Base-by-base conservation (phyloP, 1,140 invertebrate species). In the Aphelenchoides besseyi region DNA sequence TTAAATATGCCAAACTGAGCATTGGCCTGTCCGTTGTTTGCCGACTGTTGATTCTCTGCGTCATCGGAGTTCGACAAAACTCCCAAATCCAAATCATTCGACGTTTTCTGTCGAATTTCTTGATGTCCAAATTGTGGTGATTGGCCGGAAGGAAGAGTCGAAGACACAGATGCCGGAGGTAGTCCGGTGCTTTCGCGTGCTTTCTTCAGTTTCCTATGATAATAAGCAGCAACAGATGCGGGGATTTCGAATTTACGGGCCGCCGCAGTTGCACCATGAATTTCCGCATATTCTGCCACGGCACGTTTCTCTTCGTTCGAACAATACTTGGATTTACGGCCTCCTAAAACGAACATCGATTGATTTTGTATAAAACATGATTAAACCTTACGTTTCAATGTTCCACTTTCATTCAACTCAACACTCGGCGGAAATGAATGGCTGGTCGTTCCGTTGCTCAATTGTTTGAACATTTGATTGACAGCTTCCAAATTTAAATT, bases 201-300 rank as follows among this genome's bases (percentile, higher is more conserved):
- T 53, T 70, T 70, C n/a, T 32, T 69, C 28, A 68, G 32, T 55
- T 81, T 78, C 28, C 76, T 35, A 30, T 79, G 73, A 55, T 79
- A 79, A 62, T 79, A 79, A 33, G 78, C 75, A 30, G 77, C 78
- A 18, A 79, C 77, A 29, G 70, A 68, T 3, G 77, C 55, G 9
- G 77, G 77, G 57, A 79, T 79, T 33, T 80, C 75, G 66, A 79
- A 79, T 69, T 80, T 80, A 2, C 75, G 74, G 18, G 77, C 78
- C 2, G 77, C 78, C 26, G 77, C 78, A 0, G 36, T 74, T 30
- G 78, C 75, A n/a, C 77, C 77, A 66, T 80, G 71, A 16, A 64
- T 35, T 63, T 77, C 71, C 3, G 76, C 76, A 71, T 77, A 78
- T 23, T 62, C 67, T n/a, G 74, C 77, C 5, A 78, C 74, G n/a